Evolutionary conservation across 1,140 invertebrate species (phyloP).

Genomic region (Atopsyche davidsoni): DNA sequence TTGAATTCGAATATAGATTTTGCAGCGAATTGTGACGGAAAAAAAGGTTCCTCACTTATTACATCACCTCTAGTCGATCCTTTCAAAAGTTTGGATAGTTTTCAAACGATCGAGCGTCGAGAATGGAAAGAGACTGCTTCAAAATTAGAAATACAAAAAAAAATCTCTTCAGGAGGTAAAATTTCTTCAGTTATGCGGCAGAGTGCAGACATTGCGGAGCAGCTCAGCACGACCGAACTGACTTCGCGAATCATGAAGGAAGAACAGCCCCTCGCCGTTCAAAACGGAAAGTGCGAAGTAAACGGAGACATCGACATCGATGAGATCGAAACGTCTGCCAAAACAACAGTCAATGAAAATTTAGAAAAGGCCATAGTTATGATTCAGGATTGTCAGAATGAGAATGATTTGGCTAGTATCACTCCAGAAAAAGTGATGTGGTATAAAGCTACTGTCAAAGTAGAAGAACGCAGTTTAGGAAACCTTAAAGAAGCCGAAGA

Average conservation of each 20-base stretch:
- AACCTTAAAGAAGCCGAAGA: conserved; percentile 12
- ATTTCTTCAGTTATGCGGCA: background rate
- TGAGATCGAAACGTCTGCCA: conserved; percentile 35
- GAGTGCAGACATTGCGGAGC: background rate
- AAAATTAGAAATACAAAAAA: background rate
- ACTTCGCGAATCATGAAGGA: background rate
- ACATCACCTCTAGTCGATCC: too few species aligned
- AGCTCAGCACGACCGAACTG: background rate
- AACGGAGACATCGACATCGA: conserved; percentile 32
- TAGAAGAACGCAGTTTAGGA: conserved; percentile 13
- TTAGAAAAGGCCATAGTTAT: conserved; percentile 32
- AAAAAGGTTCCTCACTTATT: too few species aligned
- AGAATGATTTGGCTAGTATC: conserved; percentile 26
- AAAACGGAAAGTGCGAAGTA: background rate
- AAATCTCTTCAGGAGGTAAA: background rate
- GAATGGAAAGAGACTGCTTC: conserved; percentile 21
- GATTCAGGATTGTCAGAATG: conserved; percentile 33
- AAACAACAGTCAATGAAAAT: conserved; percentile 33
- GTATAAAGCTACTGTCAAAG: background rate
- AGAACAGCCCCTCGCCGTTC: background rate
- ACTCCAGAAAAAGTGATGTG: conserved; percentile 9
- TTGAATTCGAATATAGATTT: too few species aligned
- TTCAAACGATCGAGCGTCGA: conserved; percentile 20
- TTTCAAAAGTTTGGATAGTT: too few species aligned
- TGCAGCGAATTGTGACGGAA: too few species aligned